Evolutionary conservation across 1,140 invertebrate genomes (phyloP).

Genomic region (Leguminivora glycinivorella): DNA sequence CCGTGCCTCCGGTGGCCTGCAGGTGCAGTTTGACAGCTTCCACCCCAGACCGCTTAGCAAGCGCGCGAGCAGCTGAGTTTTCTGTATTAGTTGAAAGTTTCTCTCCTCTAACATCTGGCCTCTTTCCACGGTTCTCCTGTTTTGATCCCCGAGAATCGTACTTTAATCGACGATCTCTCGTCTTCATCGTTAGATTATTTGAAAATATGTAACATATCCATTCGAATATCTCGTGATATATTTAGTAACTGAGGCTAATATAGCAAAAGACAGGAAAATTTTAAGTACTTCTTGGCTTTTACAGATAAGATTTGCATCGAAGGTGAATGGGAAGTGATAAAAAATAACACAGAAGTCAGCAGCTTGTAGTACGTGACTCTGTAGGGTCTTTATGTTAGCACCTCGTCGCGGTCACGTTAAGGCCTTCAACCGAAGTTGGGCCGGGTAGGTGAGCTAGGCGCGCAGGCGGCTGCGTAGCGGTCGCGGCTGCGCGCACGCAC

Average conservation of each 20-base stretch:
- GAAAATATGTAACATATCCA: conserved; percentile 30
- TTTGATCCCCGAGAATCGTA: conserved; percentile 43
- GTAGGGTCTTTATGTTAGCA: conserved; percentile 62
- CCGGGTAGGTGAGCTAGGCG: conserved; percentile 30
- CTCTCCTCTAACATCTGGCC: background rate
- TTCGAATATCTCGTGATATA: conserved; percentile 36
- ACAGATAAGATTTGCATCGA: conserved; percentile 64
- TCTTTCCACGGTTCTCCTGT: conserved; percentile 32
- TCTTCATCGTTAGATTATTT: conserved; percentile 56
- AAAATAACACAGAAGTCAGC: conserved; percentile 58
- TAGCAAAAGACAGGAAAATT: conserved; percentile 46
- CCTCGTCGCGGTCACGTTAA: conserved; percentile 59
- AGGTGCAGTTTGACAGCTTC: conserved; percentile 71
- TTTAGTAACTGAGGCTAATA: conserved; percentile 34
- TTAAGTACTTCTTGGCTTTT: conserved; percentile 36
- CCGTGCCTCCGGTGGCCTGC: conserved; percentile 58
- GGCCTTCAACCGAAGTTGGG: conserved; percentile 56
- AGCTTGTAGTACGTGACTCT: conserved; percentile 56
- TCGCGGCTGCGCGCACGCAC: conserved; percentile 1
- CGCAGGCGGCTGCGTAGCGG: conserved; percentile 27
- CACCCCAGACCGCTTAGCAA: conserved; percentile 61
- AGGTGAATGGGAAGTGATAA: conserved; percentile 63
- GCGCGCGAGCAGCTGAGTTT: conserved; percentile 28
- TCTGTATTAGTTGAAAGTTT: conserved; percentile 7
- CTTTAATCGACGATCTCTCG: conserved; percentile 48